These are phyloP conservation scores for Plectus sambesii DNA, from an alignment of 1,140 invertebrate genomes.

Conservation along the genomic window DNA sequence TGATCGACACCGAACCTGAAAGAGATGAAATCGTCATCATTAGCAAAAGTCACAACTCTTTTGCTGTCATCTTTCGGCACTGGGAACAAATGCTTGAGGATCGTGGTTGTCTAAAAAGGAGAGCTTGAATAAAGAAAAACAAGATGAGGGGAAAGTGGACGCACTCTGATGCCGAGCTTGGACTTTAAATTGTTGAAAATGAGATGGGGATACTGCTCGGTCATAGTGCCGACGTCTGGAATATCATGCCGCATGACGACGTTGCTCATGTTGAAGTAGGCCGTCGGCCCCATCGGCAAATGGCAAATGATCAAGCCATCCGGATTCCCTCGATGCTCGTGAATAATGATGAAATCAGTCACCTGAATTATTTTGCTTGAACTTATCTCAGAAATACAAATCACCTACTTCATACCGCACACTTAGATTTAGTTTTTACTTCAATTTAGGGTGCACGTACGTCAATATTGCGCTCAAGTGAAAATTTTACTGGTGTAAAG, in stretches of 20 bases:
- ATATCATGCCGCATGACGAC: constrained; percentile 97
- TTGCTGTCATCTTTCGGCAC: constrained; percentile 86
- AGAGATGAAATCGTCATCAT: constrained; percentile 89
- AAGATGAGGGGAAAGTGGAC: constrained; percentile 6
- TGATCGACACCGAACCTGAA: too few relatives aligned
- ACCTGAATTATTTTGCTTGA: constrained; percentile 30
- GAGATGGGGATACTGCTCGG: constrained; percentile 92
- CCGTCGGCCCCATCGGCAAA: constrained; percentile 91
- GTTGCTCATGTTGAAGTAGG: constrained; percentile 84
- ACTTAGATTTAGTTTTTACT: too few relatives aligned
- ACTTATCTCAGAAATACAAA: too few relatives aligned
- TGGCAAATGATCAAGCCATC: constrained; percentile 83
- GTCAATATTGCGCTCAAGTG: too few relatives aligned
- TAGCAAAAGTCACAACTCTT: constrained; percentile 76
- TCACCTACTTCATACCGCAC: too few relatives aligned
- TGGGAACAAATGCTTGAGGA: constrained; percentile 83
- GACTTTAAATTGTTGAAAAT: constrained; percentile 93
- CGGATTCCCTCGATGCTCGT: constrained; percentile 68
- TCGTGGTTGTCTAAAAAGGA: constrained; percentile 56
- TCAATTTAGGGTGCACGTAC: too few relatives aligned
- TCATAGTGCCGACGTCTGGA: constrained; percentile 85
- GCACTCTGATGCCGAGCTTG: constrained; percentile 66
- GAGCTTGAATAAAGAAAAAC: constrained; percentile 16
- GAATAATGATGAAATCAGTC: constrained; percentile 88
- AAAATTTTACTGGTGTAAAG: too few relatives aligned